A percentile compares a stretch with the other conserved stretches of the same genome.
These are phyloP conservation scores for Cheilosia urbana DNA, from an alignment of 2,888 invertebrate genomes.

Conservation along the genomic window DNA sequence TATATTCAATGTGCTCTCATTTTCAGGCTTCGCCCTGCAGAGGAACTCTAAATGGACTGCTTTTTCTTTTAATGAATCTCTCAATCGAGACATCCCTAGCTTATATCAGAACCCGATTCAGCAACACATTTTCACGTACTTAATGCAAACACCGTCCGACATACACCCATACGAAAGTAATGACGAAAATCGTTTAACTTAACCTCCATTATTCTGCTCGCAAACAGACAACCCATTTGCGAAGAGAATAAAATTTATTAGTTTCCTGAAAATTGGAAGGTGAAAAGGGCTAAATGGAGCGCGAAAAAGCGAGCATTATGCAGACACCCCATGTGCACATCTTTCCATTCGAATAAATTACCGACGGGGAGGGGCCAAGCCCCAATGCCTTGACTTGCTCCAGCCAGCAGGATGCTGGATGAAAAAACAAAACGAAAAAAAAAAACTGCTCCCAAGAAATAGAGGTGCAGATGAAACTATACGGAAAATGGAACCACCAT, in stretches of 20 bases:
- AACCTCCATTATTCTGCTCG: constrained; percentile 62
- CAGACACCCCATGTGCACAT: constrained; percentile 34
- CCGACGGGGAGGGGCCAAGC: constrained; percentile 25
- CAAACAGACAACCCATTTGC: constrained; percentile 70
- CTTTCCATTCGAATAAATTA: constrained; percentile 64
- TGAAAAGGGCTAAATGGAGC: constrained; percentile 31
- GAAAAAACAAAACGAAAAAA: neutral
- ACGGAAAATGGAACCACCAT: constrained; percentile 8
- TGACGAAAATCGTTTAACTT: constrained; percentile 68
- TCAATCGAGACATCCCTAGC: neutral
- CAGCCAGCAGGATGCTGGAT: neutral
- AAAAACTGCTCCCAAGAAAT: constrained; percentile 25
- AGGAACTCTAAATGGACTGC: neutral
- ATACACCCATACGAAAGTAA: constrained; percentile 43
- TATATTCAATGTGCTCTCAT: constrained; percentile 3
- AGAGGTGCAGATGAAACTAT: constrained; percentile 27
- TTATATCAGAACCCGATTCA: neutral
- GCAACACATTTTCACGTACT: constrained; percentile 26
- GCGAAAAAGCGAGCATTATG: constrained; percentile 36
- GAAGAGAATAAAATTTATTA: constrained; percentile 69
- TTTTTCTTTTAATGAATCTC: constrained; percentile 11
- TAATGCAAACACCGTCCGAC: constrained; percentile 12
- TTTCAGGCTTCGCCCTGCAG: neutral
- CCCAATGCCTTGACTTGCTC: constrained; percentile 54
- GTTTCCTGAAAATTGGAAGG: constrained; percentile 60